Base-by-base conservation (phyloP, 2,113 vertebrate species). In the Rhadina sibilatrix region DNA sequence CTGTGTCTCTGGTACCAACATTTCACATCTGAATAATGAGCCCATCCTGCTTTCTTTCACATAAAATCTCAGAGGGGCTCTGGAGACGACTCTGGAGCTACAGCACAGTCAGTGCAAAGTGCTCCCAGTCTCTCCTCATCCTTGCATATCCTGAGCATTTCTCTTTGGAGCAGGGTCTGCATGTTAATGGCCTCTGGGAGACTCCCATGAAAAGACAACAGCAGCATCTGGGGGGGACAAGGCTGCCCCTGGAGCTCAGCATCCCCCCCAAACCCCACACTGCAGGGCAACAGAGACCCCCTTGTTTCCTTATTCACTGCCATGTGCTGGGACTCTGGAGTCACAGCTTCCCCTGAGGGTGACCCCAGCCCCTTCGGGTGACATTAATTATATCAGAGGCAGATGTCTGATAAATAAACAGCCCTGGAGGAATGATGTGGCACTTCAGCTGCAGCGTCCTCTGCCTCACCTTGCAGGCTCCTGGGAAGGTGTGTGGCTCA, bases 401-500 rank as follows among this genome's bases (percentile, higher is more conserved):
- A 91, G 77, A 66, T 63, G 90, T 59, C 86, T 90, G 88, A 83
- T 70, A 80, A 90, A 94, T 19, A 91, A 96, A 89, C 63, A 70
- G 8, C 85, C 54, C 49, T 46, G 79, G 50, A 24, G 77, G 63
- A 86, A 74, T 3, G 30, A 50, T 14, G 50, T 65, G 91, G 47
- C 86, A 83, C 56, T 38, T 60, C 18, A 59, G 44, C 65, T 5
- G 63, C 85, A 65, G 79, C 0, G 0, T 70, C 88, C 79, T 88
- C 35, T n/a, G 66, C 40, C 63, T 96, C 85, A 54, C 88, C 76
- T 86, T 92, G 88, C 42, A 35, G 69, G 42, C 63, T 70, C 50
- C 47, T 20, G 14, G 68, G 64, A n/a, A 37, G 2, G 44, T 2
- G 1, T 1, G 2, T 6, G 52, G 46, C 53, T 66, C 64, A 21